Conservation (phyloP, 2,113 vertebrate genomes). For the Ariopsis seemanni region DNA sequence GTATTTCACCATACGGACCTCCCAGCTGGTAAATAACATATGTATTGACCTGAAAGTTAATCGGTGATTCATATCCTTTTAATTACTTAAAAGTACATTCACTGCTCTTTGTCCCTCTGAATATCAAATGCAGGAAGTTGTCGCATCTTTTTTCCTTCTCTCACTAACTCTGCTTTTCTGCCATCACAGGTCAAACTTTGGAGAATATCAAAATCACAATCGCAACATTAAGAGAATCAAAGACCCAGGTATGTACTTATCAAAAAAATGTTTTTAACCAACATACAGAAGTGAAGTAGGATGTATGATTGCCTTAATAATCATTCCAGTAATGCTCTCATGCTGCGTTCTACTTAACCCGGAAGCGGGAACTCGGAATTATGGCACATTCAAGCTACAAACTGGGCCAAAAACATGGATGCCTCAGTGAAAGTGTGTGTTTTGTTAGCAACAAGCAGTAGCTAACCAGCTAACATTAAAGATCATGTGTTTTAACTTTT, state of each 20-base stretch:
- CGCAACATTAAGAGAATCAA: constrained; percentile 85
- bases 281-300: background rate
- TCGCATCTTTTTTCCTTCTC: background rate
- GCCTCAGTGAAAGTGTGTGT: background rate
- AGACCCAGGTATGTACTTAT: constrained; percentile 80
- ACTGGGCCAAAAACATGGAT: background rate
- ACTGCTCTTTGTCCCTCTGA: background rate
- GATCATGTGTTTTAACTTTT: background rate
- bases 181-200: constrained; percentile 74
- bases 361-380: background rate
- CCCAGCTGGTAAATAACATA: no score
- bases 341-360: background rate
- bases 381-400: background rate
- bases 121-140: background rate
- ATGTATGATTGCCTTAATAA: background rate
- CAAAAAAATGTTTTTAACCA: background rate
- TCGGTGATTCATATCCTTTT: background rate
- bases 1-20: no score
- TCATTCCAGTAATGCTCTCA: background rate
- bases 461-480: background rate
- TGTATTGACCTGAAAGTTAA: no score
- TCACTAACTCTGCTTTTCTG: background rate
- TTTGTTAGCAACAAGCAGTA: background rate
- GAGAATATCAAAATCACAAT: constrained; percentile 84
- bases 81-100: background rate